phyloP scores from a whole-genome alignment of 2,113 vertebrate genomes.

The Candoia aspera region DNA sequence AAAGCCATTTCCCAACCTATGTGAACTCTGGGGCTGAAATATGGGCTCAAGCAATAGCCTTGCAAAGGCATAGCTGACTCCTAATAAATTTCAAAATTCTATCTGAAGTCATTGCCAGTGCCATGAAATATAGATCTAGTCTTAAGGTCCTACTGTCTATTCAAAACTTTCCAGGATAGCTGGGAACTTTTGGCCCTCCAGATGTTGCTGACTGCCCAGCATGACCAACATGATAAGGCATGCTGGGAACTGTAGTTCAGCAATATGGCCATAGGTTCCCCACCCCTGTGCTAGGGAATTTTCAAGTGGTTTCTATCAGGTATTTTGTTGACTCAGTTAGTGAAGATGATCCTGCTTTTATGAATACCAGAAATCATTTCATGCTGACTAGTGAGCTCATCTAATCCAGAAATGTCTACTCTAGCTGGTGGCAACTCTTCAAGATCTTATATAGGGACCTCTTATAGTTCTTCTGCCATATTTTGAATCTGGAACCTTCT shows the following conservation, averaged over 20 bases:
- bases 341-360: neutral
- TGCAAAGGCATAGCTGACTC: neutral
- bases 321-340: neutral
- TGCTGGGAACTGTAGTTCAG: neutral
- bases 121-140: neutral
- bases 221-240: neutral
- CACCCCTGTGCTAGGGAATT: neutral
- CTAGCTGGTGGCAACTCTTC: neutral
- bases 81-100: neutral
- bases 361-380: neutral
- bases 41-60: neutral
- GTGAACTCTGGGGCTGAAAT: neutral
- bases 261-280: rapidly evolving
- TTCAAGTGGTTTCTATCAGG: neutral
- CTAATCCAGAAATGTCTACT: neutral
- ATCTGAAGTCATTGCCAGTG: neutral
- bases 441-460: no score
- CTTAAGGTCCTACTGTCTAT: neutral
- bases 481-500: neutral
- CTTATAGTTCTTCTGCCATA: neutral
- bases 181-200: neutral
- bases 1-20: neutral
- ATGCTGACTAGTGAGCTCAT: neutral
- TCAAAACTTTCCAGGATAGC: neutral
- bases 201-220: neutral